Conservation (phyloP, 2,888 invertebrate species). For the Smittia sp. region DNA sequence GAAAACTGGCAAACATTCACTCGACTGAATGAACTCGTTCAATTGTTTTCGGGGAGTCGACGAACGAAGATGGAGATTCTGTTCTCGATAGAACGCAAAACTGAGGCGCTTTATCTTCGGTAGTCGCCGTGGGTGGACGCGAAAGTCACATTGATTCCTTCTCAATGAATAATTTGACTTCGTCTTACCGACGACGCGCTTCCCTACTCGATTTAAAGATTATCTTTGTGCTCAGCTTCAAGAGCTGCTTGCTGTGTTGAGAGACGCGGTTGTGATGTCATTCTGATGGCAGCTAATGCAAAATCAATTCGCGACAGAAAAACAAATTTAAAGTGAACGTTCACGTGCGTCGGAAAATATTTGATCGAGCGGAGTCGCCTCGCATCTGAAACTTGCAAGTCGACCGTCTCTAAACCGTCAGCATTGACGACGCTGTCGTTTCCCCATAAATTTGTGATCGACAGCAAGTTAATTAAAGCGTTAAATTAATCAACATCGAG, state of each 20-base stretch:
- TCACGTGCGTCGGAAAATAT: neutral
- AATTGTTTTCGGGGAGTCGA: neutral
- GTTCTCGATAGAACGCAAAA: slow-evolving; percentile 7
- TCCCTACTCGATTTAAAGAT: too few relatives aligned
- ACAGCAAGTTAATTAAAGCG: neutral
- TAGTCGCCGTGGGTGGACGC: slow-evolving; percentile 22
- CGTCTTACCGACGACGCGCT: neutral
- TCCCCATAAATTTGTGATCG: neutral
- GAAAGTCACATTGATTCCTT: slow-evolving; percentile 37
- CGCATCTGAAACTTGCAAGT: too few relatives aligned
- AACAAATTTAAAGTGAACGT: too few relatives aligned
- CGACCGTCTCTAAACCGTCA: too few relatives aligned
- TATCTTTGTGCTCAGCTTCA: too few relatives aligned
- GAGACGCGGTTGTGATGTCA: too few relatives aligned
- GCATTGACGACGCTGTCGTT: neutral
- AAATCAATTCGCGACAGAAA: too few relatives aligned
- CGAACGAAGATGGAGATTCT: slow-evolving; percentile 4
- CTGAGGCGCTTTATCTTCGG: neutral
- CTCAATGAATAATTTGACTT: neutral
- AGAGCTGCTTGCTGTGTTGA: neutral
- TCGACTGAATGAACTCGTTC: neutral
- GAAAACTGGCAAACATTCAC: neutral
- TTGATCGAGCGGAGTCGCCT: neutral
- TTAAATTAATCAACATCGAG: neutral
- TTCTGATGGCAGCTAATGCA: too few relatives aligned